Evolutionary conservation across 2,888 invertebrate species (phyloP), one percentile per base, ranked within the genome.

Genomic region (Latrodectus elegans): DNA sequence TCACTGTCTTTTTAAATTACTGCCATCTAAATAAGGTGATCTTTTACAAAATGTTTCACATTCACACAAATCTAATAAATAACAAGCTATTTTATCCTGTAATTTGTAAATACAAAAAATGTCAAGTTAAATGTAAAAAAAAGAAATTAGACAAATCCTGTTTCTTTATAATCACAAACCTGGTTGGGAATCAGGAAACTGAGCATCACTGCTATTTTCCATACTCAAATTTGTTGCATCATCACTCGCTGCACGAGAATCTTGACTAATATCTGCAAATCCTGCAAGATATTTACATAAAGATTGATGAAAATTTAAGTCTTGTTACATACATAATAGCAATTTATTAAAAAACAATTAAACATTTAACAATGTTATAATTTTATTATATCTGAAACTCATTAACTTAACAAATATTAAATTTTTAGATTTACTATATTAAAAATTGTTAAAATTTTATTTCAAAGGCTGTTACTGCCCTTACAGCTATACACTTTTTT

Each of bases 201-300:
- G 90, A 38, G 90, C 90, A 89, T 90, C 90, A 86, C 89, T 90
- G 55, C 89, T 89, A 64, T 89, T 90, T 73, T 90, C 90, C 72
- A 90, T 83, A 22, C 89, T 89, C 15, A 89, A 49, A 82, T 90
- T 90, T n/a, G 89, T 89, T 8, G 87, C 85, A 73, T 90, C 88
- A 75, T 88, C 88, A 68, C 88, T 89, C 70, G 84, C 88, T 38
- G 77, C 89, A 68, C 84, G 84, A 49, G 89, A 89, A 77, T 89
- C 89, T 77, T 89, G 89, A 70, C 89, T 89, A 17, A 89, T 80
- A 55, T 89, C 89, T 55, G 84, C 81, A 73, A 89, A 89, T 68
- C 87, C 89, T 89, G 51, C 2, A 4, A 71, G 14, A 70, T 22
- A 14, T 26, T 17, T 14, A 68, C 4, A 15, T 68, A 70, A 38